A percentile compares a stretch with the other conserved stretches of the same genome.
Evolutionary conservation across 2,113 vertebrate genomes (phyloP).

Genomic region (Acrocephalus arundinaceus): DNA sequence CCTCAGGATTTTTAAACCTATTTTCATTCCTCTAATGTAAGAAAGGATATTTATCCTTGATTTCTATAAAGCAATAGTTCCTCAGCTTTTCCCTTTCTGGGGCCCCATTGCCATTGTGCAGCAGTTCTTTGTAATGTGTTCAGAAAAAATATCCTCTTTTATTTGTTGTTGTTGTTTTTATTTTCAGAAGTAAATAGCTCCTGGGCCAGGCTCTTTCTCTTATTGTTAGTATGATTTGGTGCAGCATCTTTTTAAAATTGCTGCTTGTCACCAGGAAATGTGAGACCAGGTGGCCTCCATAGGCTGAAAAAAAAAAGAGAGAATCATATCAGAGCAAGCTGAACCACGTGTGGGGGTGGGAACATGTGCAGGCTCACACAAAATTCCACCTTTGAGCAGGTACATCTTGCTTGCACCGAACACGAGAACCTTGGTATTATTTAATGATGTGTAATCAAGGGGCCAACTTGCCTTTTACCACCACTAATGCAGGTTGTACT

Average conservation of each 20-base stretch:
- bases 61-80: conserved; percentile 42
- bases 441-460: conserved; percentile 43
- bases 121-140: conserved; percentile 7
- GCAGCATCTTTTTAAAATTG: background rate
- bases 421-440: background rate
- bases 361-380: background rate
- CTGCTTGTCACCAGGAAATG: background rate
- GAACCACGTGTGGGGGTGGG: background rate
- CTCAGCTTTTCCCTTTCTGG: conserved; percentile 39
- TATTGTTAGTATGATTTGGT: background rate
- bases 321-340: background rate
- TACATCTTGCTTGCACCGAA: background rate
- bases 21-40: background rate
- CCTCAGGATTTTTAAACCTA: conserved; percentile 2
- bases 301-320: background rate
- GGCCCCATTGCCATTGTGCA: background rate
- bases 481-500: conserved; percentile 65
- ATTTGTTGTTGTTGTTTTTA: background rate
- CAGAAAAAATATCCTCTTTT: background rate
- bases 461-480: conserved; percentile 41
- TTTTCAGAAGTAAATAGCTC: conserved; percentile 20
- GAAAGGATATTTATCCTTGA: conserved; percentile 8
- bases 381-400: background rate
- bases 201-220: background rate
- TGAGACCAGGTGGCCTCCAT: background rate